phyloP scores from a whole-genome alignment of 2,113 vertebrate species.

The Atlantisia rogersi region DNA sequence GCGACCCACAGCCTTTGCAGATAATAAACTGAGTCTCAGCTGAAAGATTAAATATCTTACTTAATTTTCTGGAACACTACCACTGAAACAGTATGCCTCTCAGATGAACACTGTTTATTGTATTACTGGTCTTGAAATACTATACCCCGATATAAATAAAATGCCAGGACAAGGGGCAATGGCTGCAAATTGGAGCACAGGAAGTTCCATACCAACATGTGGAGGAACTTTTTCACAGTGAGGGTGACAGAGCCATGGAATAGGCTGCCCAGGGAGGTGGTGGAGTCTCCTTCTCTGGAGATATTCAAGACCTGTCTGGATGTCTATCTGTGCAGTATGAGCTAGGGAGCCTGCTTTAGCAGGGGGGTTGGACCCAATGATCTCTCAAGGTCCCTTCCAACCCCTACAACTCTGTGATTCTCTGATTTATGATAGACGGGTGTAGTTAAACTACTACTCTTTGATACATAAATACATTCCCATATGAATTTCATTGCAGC shows the following conservation, averaged over 20 bases:
- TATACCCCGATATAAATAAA: conserved; percentile 20
- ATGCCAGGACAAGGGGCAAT: neutral
- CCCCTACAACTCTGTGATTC: too few species aligned
- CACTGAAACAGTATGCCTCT: neutral
- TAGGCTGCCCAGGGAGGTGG: too few species aligned
- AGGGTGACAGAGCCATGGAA: too few species aligned
- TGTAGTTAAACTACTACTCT: neutral
- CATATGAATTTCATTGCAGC: neutral
- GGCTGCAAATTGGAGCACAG: too few species aligned
- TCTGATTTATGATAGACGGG: neutral
- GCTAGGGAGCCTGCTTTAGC: too few species aligned
- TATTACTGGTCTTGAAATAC: conserved; percentile 28
- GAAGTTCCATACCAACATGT: too few species aligned
- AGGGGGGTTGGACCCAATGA: too few species aligned
- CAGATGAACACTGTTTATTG: conserved; percentile 33
- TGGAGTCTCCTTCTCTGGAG: too few species aligned
- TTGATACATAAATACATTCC: neutral
- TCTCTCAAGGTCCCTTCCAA: too few species aligned
- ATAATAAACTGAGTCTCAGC: conserved; percentile 1
- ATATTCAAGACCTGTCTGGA: too few species aligned
- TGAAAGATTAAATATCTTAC: conserved; percentile 3
- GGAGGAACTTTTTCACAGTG: too few species aligned
- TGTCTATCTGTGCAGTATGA: too few species aligned
- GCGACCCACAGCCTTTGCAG: neutral
- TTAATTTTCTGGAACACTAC: conserved; percentile 24